These are phyloP conservation scores for Crocidura indochinensis DNA, from an alignment of 2,797 vertebrate species.

Conservation along the genomic window DNA sequence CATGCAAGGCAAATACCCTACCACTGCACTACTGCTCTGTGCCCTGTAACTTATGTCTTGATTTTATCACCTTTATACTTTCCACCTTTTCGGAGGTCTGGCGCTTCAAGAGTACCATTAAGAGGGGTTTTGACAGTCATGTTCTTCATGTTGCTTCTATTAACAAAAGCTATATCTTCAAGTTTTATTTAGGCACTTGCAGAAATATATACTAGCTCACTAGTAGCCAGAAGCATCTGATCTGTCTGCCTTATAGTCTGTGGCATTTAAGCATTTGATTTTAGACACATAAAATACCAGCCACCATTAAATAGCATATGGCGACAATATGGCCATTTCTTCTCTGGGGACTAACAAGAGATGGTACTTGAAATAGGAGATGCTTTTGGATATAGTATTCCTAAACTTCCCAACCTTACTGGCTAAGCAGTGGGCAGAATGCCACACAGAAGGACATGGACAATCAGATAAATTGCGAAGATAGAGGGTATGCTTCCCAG, in stretches of 20 bases:
- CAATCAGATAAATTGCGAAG: conserved; percentile 86
- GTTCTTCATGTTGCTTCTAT: conserved; percentile 76
- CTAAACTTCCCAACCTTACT: neutral
- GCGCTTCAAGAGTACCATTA: neutral
- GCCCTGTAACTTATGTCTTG: neutral
- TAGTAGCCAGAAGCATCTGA: conserved; percentile 83
- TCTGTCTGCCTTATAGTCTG: conserved; percentile 79
- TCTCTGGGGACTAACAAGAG: conserved; percentile 83
- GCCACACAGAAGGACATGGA: conserved; percentile 76
- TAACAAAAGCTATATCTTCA: conserved; percentile 76
- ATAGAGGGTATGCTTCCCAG: conserved; percentile 78
- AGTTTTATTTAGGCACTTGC: conserved; percentile 75
- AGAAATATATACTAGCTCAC: conserved; percentile 78
- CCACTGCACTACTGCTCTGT: too few species aligned
- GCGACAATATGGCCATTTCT: conserved; percentile 84
- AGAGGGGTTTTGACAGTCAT: conserved; percentile 3
- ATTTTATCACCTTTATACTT: conserved; percentile 42
- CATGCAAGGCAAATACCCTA: too few species aligned
- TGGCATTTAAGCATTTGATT: conserved; percentile 85
- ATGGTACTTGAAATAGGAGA: conserved; percentile 82
- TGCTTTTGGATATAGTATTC: conserved; percentile 65
- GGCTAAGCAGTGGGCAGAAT: conserved; percentile 83
- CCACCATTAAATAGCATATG: conserved; percentile 86
- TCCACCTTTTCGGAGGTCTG: neutral
- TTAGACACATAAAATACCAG: conserved; percentile 86